A percentile compares a stretch with the other conserved stretches of the same genome.
These are phyloP conservation scores for Tenrec ecaudatus DNA, from an alignment of 2,113 vertebrate species.

Conservation along the genomic window DNA sequence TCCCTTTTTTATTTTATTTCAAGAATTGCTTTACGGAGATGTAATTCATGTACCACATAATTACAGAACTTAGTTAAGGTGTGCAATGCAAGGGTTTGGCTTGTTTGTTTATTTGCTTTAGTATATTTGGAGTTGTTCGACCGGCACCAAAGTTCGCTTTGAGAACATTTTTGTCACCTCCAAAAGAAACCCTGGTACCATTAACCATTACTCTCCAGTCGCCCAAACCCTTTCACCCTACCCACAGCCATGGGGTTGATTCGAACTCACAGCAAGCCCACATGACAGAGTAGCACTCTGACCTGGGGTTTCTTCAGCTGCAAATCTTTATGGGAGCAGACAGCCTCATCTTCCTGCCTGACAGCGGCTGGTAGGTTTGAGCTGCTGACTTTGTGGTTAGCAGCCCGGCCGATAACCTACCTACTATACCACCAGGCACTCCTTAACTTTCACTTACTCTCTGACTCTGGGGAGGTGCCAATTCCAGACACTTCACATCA, in stretches of 20 bases:
- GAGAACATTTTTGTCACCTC: neutral
- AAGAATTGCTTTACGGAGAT: neutral
- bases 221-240: neutral
- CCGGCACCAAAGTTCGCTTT: accelerated
- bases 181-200: neutral
- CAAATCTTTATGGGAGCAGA: no score
- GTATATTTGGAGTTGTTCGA: accelerated
- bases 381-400: neutral
- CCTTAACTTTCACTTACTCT: neutral
- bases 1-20: neutral
- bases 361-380: neutral
- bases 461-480: neutral
- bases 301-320: no score
- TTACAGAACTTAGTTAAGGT: neutral
- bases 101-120: neutral
- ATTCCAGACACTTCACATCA: neutral
- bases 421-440: neutral
- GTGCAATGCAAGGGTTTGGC: neutral
- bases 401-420: neutral
- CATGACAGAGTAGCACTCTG: no score
- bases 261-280: no score
- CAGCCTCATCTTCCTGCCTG: no score
- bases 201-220: neutral
- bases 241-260: neutral
- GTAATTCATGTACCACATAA: accelerated